Percentiles rank a stretch among this genome's conserved stretches.
Conservation (phyloP, 2,113 vertebrate species). For the Sorex fumeus region DNA sequence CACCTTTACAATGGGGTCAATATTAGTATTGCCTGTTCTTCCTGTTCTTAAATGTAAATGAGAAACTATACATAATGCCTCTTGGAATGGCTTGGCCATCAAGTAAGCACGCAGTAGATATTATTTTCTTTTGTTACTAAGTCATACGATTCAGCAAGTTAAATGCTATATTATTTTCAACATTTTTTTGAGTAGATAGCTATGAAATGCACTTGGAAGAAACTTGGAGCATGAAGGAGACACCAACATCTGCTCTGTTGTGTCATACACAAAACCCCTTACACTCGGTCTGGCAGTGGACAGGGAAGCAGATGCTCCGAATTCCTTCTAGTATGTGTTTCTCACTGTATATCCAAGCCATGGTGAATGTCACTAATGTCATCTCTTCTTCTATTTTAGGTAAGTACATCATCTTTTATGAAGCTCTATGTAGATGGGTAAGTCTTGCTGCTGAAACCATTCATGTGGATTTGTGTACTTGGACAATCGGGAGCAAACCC, state of each 20-base stretch:
- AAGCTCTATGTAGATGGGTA: slow-evolving; percentile 81
- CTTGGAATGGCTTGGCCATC: not conserved
- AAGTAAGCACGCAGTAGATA: not conserved
- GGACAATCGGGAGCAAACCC: slow-evolving; percentile 29
- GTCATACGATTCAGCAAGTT: slow-evolving; percentile 1
- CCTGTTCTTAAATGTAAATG: slow-evolving; percentile 18
- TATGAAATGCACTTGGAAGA: not conserved
- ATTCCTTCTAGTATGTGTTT: slow-evolving; percentile 61
- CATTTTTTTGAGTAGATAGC: slow-evolving; percentile 39
- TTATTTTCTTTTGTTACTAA: slow-evolving; percentile 1
- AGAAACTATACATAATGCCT: not conserved
- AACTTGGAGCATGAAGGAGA: slow-evolving; percentile 65
- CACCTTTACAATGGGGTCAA: not conserved
- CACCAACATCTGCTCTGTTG: slow-evolving; percentile 57
- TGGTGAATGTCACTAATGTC: slow-evolving; percentile 69
- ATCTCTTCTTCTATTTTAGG: slow-evolving; percentile 85
- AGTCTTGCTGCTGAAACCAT: slow-evolving; percentile 74
- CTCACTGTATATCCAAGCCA: slow-evolving; percentile 39
- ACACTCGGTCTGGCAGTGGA: slow-evolving; percentile 56
- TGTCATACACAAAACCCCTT: slow-evolving; percentile 64
- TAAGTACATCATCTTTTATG: slow-evolving; percentile 86
- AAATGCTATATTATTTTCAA: not conserved
- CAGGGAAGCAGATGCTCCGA: slow-evolving; percentile 51
- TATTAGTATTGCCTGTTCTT: not conserved
- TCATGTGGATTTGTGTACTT: slow-evolving; percentile 56